Conservation (phyloP, 2,797 vertebrate species). For the Ceyx erithaca region DNA sequence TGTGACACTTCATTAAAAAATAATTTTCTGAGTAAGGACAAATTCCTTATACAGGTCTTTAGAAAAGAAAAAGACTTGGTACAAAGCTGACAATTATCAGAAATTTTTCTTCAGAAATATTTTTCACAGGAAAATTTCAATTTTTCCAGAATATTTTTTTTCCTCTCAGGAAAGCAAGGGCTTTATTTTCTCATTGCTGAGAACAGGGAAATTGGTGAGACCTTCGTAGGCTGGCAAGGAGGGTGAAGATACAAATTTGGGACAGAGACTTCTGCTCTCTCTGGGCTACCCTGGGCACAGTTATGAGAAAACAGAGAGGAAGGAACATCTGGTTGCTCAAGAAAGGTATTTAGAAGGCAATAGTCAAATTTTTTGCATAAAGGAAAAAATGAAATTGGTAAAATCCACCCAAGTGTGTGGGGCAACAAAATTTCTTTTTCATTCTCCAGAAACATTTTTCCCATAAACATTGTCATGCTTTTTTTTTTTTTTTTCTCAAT, state of each 20-base stretch:
- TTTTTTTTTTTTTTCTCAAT: no score
- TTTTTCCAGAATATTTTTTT: not conserved
- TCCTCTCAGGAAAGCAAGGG: not conserved
- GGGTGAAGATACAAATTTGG: not conserved
- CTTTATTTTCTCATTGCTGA: not conserved
- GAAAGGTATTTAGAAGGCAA: not conserved
- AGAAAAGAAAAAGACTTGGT: not conserved
- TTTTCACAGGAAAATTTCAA: not conserved
- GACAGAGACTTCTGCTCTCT: not conserved
- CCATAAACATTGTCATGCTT: not conserved
- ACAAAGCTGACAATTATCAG: not conserved
- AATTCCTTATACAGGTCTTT: not conserved
- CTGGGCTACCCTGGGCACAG: not conserved
- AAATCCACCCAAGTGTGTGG: not conserved
- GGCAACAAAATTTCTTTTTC: not conserved
- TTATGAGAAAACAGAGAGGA: not conserved
- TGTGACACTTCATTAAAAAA: slow-evolving; percentile 10
- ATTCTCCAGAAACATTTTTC: not conserved
- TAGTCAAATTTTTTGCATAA: not conserved
- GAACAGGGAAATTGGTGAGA: not conserved
- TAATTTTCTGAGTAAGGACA: not conserved
- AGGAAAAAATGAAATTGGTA: not conserved
- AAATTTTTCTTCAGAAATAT: slow-evolving; percentile 4
- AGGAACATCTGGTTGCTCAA: not conserved
- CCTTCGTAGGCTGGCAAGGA: not conserved